phyloP scores from a whole-genome alignment of 2,888 invertebrate genomes.

The Dilophus febrilis region DNA sequence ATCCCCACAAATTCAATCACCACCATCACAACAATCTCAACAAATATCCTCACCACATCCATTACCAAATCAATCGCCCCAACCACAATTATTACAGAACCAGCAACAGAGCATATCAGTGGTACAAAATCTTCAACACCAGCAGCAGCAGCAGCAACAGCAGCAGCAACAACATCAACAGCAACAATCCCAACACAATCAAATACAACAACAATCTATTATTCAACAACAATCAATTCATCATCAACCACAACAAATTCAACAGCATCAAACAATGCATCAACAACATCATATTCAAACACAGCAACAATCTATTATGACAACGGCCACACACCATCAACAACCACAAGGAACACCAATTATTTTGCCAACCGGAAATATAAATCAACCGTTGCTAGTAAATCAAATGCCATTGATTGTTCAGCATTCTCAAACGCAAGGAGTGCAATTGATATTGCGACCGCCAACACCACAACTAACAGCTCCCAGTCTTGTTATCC shows the following conservation, averaged over 20 bases:
- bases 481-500: conserved; percentile 29
- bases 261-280: conserved; percentile 3
- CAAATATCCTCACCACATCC: background rate
- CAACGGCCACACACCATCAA: conserved; percentile 8
- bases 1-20: background rate
- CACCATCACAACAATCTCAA: background rate
- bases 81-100: conserved; percentile 16
- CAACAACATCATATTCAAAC: background rate
- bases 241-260: background rate
- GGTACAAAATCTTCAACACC: conserved; percentile 6
- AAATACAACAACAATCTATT: conserved; percentile 6
- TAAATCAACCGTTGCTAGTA: conserved; percentile 24
- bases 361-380: conserved; percentile 22
- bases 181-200: conserved; percentile 14
- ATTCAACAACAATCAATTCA: background rate
- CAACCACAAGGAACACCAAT: conserved; percentile 21
- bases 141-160: conserved; percentile 21
- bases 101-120: conserved; percentile 18
- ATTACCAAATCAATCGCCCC: conserved; percentile 11
- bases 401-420: conserved; percentile 39
- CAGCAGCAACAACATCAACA: conserved; percentile 18
- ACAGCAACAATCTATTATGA: conserved; percentile 2
- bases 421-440: conserved; percentile 45
- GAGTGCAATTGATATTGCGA: conserved; percentile 52
- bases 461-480: conserved; percentile 40